Conservation (phyloP, 2,888 invertebrate species). For the Drosophila pegasa region DNA sequence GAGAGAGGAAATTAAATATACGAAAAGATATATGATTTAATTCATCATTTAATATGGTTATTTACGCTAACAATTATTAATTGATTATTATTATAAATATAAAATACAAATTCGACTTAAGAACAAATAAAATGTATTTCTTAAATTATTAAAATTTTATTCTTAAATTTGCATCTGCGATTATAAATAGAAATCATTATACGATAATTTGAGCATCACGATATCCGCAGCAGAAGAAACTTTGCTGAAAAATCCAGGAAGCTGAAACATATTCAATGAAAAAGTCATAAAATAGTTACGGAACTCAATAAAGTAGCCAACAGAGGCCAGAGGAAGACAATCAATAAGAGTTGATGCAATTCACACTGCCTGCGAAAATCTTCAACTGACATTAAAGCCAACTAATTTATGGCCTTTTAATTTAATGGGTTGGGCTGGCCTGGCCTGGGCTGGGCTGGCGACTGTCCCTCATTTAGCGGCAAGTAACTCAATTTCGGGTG, state of each 20-base stretch:
- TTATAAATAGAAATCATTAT: background rate
- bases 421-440: conserved; percentile 84
- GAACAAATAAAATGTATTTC: no score
- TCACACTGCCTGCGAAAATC: conserved; percentile 72
- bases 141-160: no score
- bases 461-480: conserved; percentile 63
- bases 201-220: background rate
- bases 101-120: no score
- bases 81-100: no score
- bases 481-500: conserved; percentile 61
- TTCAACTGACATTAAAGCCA: conserved; percentile 80
- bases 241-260: conserved; percentile 29
- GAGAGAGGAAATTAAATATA: no score
- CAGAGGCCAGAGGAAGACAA: conserved; percentile 41
- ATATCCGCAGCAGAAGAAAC: conserved; percentile 6
- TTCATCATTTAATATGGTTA: no score
- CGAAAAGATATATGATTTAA: no score
- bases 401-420: conserved; percentile 85
- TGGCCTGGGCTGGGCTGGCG: conserved; percentile 76
- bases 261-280: conserved; percentile 46
- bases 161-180: background rate
- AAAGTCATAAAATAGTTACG: conserved; percentile 64
- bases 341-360: conserved; percentile 65
- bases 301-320: conserved; percentile 60
- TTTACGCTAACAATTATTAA: no score